A percentile compares a stretch with the other conserved stretches of the same genome.
Conservation (phyloP, 2,113 vertebrate genomes). For the Ailurus styani region DNA sequence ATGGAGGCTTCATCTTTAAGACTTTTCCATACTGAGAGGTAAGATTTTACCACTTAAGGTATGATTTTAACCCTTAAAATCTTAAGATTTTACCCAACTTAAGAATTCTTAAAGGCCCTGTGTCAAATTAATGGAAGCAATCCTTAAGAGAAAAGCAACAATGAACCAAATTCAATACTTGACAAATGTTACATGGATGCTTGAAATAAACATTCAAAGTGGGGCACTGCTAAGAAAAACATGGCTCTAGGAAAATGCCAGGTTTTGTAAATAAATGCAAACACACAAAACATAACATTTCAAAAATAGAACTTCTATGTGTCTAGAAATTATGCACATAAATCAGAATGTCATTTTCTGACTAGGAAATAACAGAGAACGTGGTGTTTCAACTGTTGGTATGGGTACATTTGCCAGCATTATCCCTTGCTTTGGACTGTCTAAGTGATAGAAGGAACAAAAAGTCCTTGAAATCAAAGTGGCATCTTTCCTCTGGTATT, state of each 20-base stretch:
- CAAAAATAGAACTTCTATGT: not conserved
- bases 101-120: not conserved
- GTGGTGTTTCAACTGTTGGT: not conserved
- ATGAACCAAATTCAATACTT: not conserved
- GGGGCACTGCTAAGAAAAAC: not conserved
- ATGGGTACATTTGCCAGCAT: fast-evolving
- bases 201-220: not conserved
- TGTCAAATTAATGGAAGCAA: not conserved
- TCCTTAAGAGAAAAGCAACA: not conserved
- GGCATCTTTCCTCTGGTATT: not conserved
- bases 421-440: not conserved
- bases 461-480: not conserved
- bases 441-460: not conserved
- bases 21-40: not conserved
- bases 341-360: not conserved
- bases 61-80: no score
- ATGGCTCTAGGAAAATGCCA: not conserved
- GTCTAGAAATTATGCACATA: not conserved
- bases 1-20: not conserved
- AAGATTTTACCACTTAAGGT: no score
- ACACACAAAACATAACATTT: not conserved
- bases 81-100: no score
- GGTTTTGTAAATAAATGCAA: not conserved
- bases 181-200: not conserved
- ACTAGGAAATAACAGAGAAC: not conserved